Conservation (phyloP, 2,797 vertebrate species). For the Hylomyscus alleni region DNA sequence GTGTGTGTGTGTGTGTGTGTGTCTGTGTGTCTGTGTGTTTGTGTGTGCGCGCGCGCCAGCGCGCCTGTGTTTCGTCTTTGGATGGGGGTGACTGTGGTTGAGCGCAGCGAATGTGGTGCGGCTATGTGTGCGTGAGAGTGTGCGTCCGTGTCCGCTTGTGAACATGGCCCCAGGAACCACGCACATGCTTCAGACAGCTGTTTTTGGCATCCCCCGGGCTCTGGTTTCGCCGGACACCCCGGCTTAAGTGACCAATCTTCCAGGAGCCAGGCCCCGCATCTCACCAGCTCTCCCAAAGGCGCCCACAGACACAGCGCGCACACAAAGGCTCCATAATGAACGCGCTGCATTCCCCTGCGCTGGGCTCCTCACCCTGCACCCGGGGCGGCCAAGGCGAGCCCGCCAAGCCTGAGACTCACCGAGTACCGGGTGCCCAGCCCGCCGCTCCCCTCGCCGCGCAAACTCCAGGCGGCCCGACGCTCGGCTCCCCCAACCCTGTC, state of each 20-base stretch:
- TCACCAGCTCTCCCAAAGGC: constrained; percentile 67
- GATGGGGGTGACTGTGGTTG: constrained; percentile 63
- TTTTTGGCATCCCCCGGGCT: constrained; percentile 67
- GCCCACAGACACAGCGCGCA: constrained; percentile 68
- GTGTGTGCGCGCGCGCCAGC: not conserved
- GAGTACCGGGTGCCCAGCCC: not conserved
- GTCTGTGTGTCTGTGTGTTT: not conserved
- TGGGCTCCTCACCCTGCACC: constrained; percentile 53
- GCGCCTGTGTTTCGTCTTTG: constrained; percentile 51
- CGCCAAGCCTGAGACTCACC: constrained; percentile 57
- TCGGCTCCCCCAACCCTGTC: constrained; percentile 21
- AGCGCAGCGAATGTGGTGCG: constrained; percentile 51
- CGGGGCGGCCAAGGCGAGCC: constrained; percentile 59
- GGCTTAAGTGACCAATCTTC: constrained; percentile 71
- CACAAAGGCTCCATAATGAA: constrained; percentile 83
- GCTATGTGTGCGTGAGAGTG: constrained; percentile 47
- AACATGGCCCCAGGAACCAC: constrained; percentile 75
- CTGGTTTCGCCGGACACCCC: constrained; percentile 51
- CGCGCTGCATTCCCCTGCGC: constrained; percentile 66
- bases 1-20: not conserved
- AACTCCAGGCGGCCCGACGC: constrained; percentile 68
- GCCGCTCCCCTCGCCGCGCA: constrained; percentile 40
- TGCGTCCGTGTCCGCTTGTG: constrained; percentile 69
- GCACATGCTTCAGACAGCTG: constrained; percentile 81
- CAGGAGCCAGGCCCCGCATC: constrained; percentile 72